Evolutionary conservation across 2,113 vertebrate species (phyloP).

Genomic region (Sinocyclocheilus maitianheensis): DNA sequence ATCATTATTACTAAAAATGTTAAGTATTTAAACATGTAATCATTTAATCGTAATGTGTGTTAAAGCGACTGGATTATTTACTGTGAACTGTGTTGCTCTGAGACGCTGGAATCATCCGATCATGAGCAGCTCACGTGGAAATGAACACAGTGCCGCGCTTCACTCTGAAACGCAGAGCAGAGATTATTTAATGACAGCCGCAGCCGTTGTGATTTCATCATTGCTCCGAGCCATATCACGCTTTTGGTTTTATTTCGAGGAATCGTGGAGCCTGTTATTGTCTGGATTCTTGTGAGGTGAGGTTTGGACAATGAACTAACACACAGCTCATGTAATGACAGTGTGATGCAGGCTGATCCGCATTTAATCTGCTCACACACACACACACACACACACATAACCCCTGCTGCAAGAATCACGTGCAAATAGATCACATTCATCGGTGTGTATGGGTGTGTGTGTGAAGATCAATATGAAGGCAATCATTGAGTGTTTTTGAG

Average conservation of each 20-base stretch:
- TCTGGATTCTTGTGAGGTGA: neutral
- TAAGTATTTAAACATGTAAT: too few species aligned
- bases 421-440: constrained; percentile 37
- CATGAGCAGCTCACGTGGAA: too few species aligned
- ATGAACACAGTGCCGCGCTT: too few species aligned
- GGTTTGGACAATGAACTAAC: neutral
- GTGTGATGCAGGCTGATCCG: neutral
- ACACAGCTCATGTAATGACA: neutral
- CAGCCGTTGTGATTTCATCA: neutral
- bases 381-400: neutral
- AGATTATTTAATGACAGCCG: too few species aligned
- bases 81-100: too few species aligned
- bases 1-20: too few species aligned
- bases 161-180: too few species aligned
- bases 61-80: too few species aligned
- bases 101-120: too few species aligned
- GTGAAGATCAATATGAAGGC: constrained; percentile 71
- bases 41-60: too few species aligned
- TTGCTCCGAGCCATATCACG: neutral
- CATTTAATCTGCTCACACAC: neutral
- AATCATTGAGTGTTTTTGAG: constrained; percentile 64
- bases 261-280: neutral
- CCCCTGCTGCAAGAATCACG: neutral
- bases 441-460: neutral
- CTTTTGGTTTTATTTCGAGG: neutral